A percentile compares a stretch with the other conserved stretches of the same genome.
phyloP scores from a whole-genome alignment of 2,797 vertebrate species.

The Macropodus opercularis region DNA sequence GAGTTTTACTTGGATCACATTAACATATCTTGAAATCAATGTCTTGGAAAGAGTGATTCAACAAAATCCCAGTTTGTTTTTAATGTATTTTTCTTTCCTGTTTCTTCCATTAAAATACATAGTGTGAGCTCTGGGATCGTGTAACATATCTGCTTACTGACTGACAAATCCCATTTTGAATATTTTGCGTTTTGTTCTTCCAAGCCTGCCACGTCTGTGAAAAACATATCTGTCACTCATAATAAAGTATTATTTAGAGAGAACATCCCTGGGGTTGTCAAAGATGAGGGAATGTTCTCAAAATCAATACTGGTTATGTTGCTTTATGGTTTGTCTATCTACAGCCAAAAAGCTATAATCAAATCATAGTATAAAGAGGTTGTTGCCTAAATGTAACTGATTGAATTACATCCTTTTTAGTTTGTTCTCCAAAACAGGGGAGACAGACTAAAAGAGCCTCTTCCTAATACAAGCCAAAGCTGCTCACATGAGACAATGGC shows the following conservation, averaged over 20 bases:
- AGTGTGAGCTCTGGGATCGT: conserved; percentile 15
- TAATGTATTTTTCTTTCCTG: conserved; percentile 4
- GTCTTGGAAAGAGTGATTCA: background rate
- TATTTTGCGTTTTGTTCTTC: conserved; percentile 23
- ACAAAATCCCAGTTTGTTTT: conserved; percentile 18
- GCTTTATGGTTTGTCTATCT: conserved; percentile 34
- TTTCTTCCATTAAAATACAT: conserved; percentile 20
- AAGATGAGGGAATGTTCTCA: conserved; percentile 37
- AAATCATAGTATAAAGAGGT: conserved; percentile 45
- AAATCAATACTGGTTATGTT: conserved; percentile 41
- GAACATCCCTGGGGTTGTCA: conserved; percentile 38
- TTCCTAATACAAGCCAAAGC: conserved; percentile 58
- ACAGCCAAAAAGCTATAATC: conserved; percentile 37
- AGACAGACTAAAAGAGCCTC: conserved; percentile 36
- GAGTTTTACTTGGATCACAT: conserved; percentile 27
- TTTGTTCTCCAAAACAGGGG: conserved; percentile 41
- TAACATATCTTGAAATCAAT: conserved; percentile 23
- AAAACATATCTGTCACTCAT: conserved; percentile 38
- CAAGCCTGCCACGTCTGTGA: conserved; percentile 13
- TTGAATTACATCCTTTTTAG: conserved; percentile 66
- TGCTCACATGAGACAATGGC: conserved; percentile 67
- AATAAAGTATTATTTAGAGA: conserved; percentile 14
- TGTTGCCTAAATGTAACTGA: conserved; percentile 49
- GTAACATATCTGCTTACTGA: conserved; percentile 40
- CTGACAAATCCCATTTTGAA: conserved; percentile 46